Conservation (phyloP, 2,797 vertebrate species). For the Lagorchestes hirsutus region DNA sequence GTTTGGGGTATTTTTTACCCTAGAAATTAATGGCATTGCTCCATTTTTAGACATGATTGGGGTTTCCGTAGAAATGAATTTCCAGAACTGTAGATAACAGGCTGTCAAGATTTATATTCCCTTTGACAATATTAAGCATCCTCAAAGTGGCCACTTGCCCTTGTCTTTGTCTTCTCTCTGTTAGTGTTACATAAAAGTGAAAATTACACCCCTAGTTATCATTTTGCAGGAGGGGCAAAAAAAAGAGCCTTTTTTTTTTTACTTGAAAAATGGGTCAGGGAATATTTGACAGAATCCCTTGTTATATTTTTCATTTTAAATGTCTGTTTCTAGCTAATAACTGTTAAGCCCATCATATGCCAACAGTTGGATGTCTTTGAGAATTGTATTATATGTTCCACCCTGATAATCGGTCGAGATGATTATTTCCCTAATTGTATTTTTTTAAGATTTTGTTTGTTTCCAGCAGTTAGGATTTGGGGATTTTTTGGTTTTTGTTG, state of each 20-base stretch:
- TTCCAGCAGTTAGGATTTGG: constrained; percentile 78
- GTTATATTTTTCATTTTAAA: constrained; percentile 82
- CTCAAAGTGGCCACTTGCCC: constrained; percentile 84
- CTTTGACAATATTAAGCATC: constrained; percentile 84
- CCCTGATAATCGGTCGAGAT: constrained; percentile 78
- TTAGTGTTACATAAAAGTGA: constrained; percentile 81
- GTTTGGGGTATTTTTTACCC: not conserved
- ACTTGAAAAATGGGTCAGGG: constrained; percentile 81
- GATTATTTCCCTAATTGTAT: constrained; percentile 83
- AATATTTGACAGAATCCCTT: constrained; percentile 82
- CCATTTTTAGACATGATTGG: constrained; percentile 67
- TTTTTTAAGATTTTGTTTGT: not conserved
- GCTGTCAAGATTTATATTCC: constrained; percentile 76
- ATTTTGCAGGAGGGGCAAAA: constrained; percentile 44
- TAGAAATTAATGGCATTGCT: constrained; percentile 76
- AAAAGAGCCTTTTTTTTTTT: constrained; percentile 69
- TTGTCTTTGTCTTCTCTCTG: constrained; percentile 79
- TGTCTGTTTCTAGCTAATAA: constrained; percentile 84
- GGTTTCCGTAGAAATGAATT: constrained; percentile 78
- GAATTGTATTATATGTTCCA: constrained; percentile 82
- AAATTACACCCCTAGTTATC: constrained; percentile 72
- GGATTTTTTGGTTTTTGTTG: constrained; percentile 43
- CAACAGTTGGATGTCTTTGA: constrained; percentile 82
- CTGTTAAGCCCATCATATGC: constrained; percentile 81
- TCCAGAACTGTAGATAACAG: constrained; percentile 76